Conservation (phyloP, 2,113 vertebrate genomes). For the Diadophis punctatus region DNA sequence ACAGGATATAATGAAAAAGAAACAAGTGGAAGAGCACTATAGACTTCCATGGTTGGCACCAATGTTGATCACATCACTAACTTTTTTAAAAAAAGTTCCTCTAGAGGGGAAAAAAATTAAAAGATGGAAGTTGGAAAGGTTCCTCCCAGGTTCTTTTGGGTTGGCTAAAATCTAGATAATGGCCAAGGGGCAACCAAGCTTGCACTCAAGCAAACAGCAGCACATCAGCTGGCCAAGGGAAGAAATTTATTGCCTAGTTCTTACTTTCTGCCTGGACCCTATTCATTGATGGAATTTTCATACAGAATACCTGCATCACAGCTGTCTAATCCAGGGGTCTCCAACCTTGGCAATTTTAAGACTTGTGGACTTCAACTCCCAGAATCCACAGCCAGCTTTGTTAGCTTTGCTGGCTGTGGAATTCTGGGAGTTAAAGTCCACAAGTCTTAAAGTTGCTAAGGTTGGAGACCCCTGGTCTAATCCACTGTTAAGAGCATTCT, state of each 20-base stretch:
- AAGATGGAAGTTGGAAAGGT: not conserved
- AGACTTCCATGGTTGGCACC: not conserved
- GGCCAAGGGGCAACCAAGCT: not conserved
- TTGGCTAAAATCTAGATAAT: not conserved
- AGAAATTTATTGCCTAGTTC: not conserved
- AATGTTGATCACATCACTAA: not conserved
- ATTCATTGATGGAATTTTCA: not conserved
- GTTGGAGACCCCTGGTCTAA: too few species aligned
- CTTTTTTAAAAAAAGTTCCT: not conserved
- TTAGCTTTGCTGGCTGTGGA: too few species aligned
- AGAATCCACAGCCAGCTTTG: too few species aligned
- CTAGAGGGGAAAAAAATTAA: not conserved
- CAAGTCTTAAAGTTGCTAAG: too few species aligned
- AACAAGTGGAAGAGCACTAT: not conserved
- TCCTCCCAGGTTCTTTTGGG: not conserved
- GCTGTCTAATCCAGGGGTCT: too few species aligned
- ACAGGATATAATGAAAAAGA: not conserved
- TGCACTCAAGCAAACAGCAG: not conserved
- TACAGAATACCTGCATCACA: not conserved
- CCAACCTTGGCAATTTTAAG: too few species aligned
- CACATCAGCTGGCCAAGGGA: not conserved
- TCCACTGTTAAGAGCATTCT: not conserved
- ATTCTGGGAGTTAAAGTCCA: too few species aligned
- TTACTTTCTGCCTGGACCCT: not conserved
- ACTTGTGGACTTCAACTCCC: too few species aligned